Base-by-base conservation (phyloP, 2,113 vertebrate species). In the Thunnus maccoyii region DNA sequence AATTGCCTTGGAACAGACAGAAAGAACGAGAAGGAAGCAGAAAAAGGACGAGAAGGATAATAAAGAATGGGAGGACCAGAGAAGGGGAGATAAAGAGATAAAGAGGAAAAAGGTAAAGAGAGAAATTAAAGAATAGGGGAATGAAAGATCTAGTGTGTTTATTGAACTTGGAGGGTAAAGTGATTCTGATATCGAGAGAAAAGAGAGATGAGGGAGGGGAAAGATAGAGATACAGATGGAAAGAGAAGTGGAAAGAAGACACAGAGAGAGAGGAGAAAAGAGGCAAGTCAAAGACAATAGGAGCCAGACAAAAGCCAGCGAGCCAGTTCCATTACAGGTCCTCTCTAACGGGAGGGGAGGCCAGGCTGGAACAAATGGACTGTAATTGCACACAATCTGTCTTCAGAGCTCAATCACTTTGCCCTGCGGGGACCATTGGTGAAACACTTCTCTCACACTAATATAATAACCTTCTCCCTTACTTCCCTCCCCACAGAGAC, bases 331-430 rank as follows among this genome's bases (percentile, higher is more conserved):
- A 88, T 92, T 91, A 89, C 67, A 74, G 77, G 69, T 55, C 70
- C 41, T 36, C 74, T 76, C 64, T 58, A 70, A 74, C 61, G 14
- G 78, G 62, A 41, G 72, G 65, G 70, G 67, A 69, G 51, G 77
- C 65, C 47, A n/a, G 75, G 47, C 82, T 76, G 91, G 88, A 91
- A 90, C 90, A 90, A 94, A 93, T 91, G 87, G 92, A 90, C 85
- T 78, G 86, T 92, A 93, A 93, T 94, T 92, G 92, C 78, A 84
- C 83, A 86, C 91, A 88, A 91, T 92, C 90, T 84, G 87, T 92
- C 91, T 91, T 88, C 84, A 86, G 86, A 91, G 89, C 87, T 94
- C 90, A 87, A 90, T 92, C 89, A 88, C 88, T 86, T 68, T 50
- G 79, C 82, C 88, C 82, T 69, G 88, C 25, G 68, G 93, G 85